These are phyloP conservation scores for Cataglyphis livida DNA, from an alignment of 2,888 invertebrate genomes.

Conservation along the genomic window DNA sequence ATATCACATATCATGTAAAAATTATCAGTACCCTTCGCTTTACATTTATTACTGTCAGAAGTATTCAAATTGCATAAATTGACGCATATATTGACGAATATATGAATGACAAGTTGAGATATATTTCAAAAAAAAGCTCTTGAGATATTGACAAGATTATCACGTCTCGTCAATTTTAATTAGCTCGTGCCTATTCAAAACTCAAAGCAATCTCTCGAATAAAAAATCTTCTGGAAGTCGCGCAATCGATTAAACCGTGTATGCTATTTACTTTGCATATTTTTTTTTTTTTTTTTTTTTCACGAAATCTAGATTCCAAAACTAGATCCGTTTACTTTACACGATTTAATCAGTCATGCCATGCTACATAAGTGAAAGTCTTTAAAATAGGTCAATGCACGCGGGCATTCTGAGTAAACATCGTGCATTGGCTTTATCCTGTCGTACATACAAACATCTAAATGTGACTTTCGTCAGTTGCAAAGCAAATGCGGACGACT, in stretches of 20 bases:
- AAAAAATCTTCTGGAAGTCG: not conserved
- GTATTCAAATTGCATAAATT: not conserved
- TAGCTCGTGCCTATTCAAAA: not conserved
- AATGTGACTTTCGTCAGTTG: constrained; percentile 16
- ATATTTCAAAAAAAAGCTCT: not conserved
- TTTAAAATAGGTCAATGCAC: not conserved
- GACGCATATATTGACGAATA: too few species aligned
- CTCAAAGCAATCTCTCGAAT: not conserved
- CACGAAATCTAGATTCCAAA: not conserved
- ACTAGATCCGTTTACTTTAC: not conserved
- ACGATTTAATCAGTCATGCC: constrained; percentile 27
- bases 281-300: not conserved
- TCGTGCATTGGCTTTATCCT: not conserved
- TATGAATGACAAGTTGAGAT: not conserved
- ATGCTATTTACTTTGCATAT: not conserved
- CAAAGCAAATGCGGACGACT: constrained; percentile 24
- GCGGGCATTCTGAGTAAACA: not conserved
- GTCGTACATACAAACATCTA: constrained; percentile 1
- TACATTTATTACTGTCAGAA: constrained; percentile 1
- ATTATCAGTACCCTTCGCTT: not conserved
- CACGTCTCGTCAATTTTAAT: constrained; percentile 12
- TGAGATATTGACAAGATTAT: not conserved
- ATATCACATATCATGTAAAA: not conserved
- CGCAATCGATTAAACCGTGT: not conserved
- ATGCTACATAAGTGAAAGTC: constrained; percentile 27